phyloP scores from a whole-genome alignment of 2,113 vertebrate species.

The Nycticryphes semicollaris region DNA sequence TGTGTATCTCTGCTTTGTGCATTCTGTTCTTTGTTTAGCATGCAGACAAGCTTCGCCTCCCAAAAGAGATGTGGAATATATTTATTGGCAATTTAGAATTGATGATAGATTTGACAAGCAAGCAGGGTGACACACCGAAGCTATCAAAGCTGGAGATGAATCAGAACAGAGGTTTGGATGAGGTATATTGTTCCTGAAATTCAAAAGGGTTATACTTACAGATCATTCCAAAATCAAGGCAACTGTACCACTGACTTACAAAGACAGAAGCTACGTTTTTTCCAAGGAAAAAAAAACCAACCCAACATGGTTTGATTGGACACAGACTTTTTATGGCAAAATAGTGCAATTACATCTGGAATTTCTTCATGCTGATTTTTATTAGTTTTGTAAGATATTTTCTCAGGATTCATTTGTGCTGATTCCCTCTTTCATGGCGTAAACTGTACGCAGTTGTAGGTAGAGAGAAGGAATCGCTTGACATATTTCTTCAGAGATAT shows the following conservation, averaged over 20 bases:
- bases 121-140: neutral
- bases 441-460: slow-evolving; percentile 22
- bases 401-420: slow-evolving; percentile 32
- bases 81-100: slow-evolving; percentile 50
- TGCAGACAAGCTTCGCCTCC: slow-evolving; percentile 47
- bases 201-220: slow-evolving; percentile 32
- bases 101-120: slow-evolving; percentile 50
- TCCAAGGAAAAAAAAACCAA: neutral
- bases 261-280: slow-evolving; percentile 35
- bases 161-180: slow-evolving; percentile 53
- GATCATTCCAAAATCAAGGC: slow-evolving; percentile 33
- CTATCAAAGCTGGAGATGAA: slow-evolving; percentile 41
- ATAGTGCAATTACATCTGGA: slow-evolving; percentile 32
- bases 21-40: slow-evolving; percentile 40
- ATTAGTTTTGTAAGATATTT: slow-evolving; percentile 47
- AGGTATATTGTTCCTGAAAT: slow-evolving; percentile 51
- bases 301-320: neutral
- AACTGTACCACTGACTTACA: neutral
- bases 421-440: neutral
- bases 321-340: slow-evolving; percentile 38
- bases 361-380: slow-evolving; percentile 34
- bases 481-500: neutral
- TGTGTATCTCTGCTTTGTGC: slow-evolving; percentile 4
- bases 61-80: slow-evolving; percentile 40
- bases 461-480: neutral